These are phyloP conservation scores for Hylyphantes graminicola DNA, from an alignment of 1,140 invertebrate species.

Conservation along the genomic window DNA sequence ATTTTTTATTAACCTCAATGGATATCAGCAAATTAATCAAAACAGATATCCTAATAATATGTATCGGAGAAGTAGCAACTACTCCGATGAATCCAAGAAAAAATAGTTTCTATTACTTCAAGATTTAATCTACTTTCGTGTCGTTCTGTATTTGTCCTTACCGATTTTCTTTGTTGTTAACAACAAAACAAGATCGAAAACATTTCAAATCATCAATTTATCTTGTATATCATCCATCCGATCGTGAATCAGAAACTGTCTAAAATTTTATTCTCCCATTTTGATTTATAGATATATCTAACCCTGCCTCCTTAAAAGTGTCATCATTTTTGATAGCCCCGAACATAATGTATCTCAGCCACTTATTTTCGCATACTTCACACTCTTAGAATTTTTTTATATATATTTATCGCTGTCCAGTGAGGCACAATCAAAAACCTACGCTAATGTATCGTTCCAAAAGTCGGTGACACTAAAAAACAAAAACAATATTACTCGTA, in stretches of 20 bases:
- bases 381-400: no score
- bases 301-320: slow-evolving; percentile 42
- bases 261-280: slow-evolving; percentile 5
- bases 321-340: slow-evolving; percentile 55
- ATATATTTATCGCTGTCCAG: not conserved
- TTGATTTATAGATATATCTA: slow-evolving; percentile 20
- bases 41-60: no score
- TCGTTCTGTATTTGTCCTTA: slow-evolving; percentile 54
- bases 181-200: slow-evolving; percentile 28
- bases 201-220: slow-evolving; percentile 9
- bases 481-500: not conserved
- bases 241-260: slow-evolving; percentile 29
- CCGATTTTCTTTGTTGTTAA: slow-evolving; percentile 14
- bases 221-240: slow-evolving; percentile 8
- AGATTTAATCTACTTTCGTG: slow-evolving; percentile 52
- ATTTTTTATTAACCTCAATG: no score
- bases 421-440: not conserved
- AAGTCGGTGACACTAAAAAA: slow-evolving; percentile 24
- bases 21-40: no score
- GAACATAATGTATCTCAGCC: slow-evolving; percentile 57
- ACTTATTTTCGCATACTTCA: slow-evolving; percentile 30
- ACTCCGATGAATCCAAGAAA: no score
- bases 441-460: slow-evolving; percentile 39
- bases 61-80: no score
- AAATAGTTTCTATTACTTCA: slow-evolving; percentile 18